Conservation (phyloP, 2,888 invertebrate genomes). For the Dryobotodes eremita region DNA sequence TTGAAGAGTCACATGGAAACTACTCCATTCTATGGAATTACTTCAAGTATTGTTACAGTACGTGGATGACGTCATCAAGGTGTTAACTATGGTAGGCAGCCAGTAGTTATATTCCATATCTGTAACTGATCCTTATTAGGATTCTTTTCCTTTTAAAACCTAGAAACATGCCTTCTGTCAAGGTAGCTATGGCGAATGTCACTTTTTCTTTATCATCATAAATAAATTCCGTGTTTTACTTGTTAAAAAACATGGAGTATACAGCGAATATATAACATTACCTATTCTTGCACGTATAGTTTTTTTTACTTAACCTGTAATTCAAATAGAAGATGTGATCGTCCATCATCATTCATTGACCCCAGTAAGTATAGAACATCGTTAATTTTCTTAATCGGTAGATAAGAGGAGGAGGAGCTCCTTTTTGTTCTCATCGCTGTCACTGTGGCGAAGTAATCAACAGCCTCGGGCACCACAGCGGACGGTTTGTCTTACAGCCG, state of each 20-base stretch:
- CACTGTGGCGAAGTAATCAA: too few species aligned
- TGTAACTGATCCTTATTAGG: constrained; percentile 50
- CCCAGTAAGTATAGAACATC: too few species aligned
- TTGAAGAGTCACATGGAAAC: background rate
- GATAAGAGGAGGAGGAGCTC: too few species aligned
- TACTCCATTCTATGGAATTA: constrained; percentile 16
- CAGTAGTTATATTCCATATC: constrained; percentile 13
- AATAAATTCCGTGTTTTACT: constrained; percentile 1
- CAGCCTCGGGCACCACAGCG: too few species aligned
- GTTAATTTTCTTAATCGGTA: background rate
- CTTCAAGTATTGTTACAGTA: constrained; percentile 26
- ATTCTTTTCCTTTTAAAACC: constrained; percentile 40
- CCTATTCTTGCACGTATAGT: too few species aligned
- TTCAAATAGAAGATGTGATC: background rate
- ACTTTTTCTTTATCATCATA: background rate
- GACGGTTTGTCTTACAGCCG: too few species aligned
- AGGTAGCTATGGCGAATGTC: background rate
- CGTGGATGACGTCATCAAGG: constrained; percentile 48
- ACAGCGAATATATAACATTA: too few species aligned
- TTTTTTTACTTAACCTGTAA: too few species aligned
- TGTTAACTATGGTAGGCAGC: constrained; percentile 43
- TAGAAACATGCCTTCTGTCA: constrained; percentile 6
- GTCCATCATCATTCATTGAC: background rate
- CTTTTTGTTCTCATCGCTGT: too few species aligned
- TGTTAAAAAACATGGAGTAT: background rate